These are phyloP conservation scores for Elgonia sp. DNA, from an alignment of 2,888 invertebrate species.

Conservation along the genomic window DNA sequence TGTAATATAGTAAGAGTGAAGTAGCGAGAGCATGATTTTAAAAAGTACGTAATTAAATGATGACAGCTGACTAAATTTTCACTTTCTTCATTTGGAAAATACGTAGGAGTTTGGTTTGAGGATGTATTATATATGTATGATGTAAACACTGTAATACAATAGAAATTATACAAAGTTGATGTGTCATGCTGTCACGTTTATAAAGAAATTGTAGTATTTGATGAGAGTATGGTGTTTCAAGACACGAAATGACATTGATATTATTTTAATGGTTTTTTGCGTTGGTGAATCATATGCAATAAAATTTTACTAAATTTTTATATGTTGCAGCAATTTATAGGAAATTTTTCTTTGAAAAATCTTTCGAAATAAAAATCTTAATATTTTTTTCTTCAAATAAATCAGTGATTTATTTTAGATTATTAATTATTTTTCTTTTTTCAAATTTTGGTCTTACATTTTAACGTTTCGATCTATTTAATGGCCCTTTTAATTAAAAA, in stretches of 20 bases:
- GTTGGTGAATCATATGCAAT: neutral
- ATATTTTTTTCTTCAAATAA: too few relatives aligned
- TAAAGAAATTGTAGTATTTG: constrained; percentile 5
- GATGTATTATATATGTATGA: constrained; percentile 32
- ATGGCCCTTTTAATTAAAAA: too few relatives aligned
- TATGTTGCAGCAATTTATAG: too few relatives aligned
- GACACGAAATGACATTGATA: neutral
- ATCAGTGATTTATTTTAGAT: too few relatives aligned
- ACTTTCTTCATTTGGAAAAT: constrained; percentile 13
- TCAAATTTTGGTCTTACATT: too few relatives aligned
- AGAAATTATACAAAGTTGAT: constrained; percentile 27
- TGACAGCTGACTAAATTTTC: constrained; percentile 18
- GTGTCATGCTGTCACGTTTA: neutral
- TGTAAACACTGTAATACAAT: constrained; percentile 37
- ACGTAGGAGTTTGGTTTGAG: constrained; percentile 19
- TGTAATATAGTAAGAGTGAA: too few relatives aligned
- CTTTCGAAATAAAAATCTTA: too few relatives aligned
- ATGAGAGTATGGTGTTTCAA: neutral
- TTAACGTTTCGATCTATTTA: too few relatives aligned
- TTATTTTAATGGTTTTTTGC: neutral
- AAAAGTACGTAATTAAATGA: constrained; percentile 1
- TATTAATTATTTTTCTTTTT: too few relatives aligned
- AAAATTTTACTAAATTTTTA: neutral
- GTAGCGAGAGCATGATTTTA: too few relatives aligned
- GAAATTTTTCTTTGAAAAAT: too few relatives aligned